Evolutionary conservation across 2,113 vertebrate genomes (phyloP).

Genomic region (Cyprinodon variegatus): DNA sequence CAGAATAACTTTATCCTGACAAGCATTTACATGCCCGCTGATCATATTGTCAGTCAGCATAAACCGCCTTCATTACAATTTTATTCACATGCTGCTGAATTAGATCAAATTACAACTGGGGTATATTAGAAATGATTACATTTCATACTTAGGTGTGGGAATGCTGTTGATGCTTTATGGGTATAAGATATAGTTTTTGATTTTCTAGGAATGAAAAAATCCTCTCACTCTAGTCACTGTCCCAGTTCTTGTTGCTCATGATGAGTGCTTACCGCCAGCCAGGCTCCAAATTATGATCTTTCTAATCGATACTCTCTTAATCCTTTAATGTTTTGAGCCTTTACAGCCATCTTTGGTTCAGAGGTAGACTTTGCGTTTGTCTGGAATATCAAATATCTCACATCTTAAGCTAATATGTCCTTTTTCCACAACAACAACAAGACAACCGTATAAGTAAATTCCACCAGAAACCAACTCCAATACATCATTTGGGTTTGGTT

Average conservation of each 20-base stretch:
- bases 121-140: too few species aligned
- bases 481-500: not conserved
- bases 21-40: too few species aligned
- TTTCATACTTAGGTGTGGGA: too few species aligned
- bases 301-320: not conserved
- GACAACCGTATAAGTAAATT: not conserved
- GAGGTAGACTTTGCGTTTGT: not conserved
- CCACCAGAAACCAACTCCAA: not conserved
- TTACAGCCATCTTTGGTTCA: not conserved
- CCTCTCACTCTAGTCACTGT: too few species aligned
- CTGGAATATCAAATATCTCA: not conserved
- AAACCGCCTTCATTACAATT: too few species aligned
- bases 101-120: too few species aligned
- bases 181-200: not conserved
- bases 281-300: not conserved
- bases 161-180: too few species aligned
- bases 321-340: not conserved
- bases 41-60: too few species aligned
- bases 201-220: not conserved
- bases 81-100: too few species aligned
- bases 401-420: not conserved
- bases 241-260: too few species aligned
- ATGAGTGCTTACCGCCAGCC: not conserved
- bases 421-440: not conserved
- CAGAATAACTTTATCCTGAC: too few species aligned